phyloP scores from a whole-genome alignment of 2,113 vertebrate species.

The Perccottus glenii region DNA sequence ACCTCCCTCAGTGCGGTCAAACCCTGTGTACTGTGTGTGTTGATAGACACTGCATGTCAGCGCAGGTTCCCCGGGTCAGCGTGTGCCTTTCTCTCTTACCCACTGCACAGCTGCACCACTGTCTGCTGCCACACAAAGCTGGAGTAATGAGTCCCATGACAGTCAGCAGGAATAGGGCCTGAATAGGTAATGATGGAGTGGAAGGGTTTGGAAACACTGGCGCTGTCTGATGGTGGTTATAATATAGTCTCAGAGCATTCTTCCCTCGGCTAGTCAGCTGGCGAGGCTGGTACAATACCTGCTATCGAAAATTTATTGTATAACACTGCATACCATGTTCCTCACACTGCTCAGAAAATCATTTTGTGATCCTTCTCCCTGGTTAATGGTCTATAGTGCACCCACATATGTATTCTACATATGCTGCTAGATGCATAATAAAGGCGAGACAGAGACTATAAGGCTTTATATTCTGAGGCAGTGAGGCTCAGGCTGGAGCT shows the following conservation, averaged over 20 bases:
- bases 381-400: constrained; percentile 48
- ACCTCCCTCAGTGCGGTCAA: constrained; percentile 57
- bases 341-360: constrained; percentile 37
- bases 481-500: constrained; percentile 46
- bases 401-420: constrained; percentile 33
- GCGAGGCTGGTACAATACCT: constrained; percentile 40
- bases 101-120: constrained; percentile 41
- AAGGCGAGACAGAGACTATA: constrained; percentile 2
- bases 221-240: constrained; percentile 57
- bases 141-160: constrained; percentile 75
- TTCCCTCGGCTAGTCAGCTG: constrained; percentile 54
- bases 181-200: constrained; percentile 72
- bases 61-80: constrained; percentile 52
- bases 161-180: constrained; percentile 53
- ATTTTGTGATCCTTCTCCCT: constrained; percentile 31
- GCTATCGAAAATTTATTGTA: constrained; percentile 57
- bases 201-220: constrained; percentile 61
- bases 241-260: constrained; percentile 65
- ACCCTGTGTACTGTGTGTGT: constrained; percentile 42
- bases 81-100: constrained; percentile 37
- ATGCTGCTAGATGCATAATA: constrained; percentile 33
- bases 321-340: constrained; percentile 37
- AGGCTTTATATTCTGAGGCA: constrained; percentile 57
- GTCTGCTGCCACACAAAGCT: constrained; percentile 70
- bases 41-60: constrained; percentile 65